These are phyloP conservation scores for Urophycis tenuis DNA, from an alignment of 2,797 vertebrate species.

Conservation along the genomic window DNA sequence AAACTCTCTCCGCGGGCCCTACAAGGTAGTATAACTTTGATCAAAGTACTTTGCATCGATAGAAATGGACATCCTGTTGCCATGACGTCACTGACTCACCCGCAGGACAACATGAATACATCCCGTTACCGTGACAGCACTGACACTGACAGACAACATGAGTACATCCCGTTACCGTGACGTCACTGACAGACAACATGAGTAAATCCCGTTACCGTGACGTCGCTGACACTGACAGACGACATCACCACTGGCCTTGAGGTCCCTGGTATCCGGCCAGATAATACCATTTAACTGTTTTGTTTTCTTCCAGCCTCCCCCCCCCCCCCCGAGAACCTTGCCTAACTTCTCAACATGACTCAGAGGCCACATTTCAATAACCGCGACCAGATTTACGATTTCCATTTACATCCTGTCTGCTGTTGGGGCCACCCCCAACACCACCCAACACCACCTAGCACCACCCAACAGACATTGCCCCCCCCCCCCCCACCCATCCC, in stretches of 20 bases:
- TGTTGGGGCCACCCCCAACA: conserved; percentile 4
- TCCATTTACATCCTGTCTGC: conserved; percentile 25
- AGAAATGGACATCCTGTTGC: conserved; percentile 16
- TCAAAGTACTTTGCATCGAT: conserved; percentile 18
- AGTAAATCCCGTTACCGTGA: conserved; percentile 19
- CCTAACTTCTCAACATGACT: conserved; percentile 1
- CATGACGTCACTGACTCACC: conserved; percentile 24
- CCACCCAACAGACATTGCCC: background rate
- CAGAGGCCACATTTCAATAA: conserved; percentile 34
- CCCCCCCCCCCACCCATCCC: background rate
- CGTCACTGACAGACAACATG: conserved; percentile 12
- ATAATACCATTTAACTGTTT: background rate
- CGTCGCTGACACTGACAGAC: conserved; percentile 16
- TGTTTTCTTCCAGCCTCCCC: background rate
- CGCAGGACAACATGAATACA: too few species aligned
- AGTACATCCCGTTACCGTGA: conserved; percentile 19
- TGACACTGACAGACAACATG: conserved; percentile 11
- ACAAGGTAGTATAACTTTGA: conserved; percentile 32
- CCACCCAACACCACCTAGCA: background rate
- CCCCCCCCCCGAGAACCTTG: background rate
- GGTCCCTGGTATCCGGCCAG: background rate
- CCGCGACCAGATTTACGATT: conserved; percentile 43
- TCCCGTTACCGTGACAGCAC: conserved; percentile 22
- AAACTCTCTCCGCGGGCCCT: conserved; percentile 12
- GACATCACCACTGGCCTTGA: background rate